Evolutionary conservation across 2,888 invertebrate genomes (phyloP), one percentile per base, ranked within the genome.

Genomic region (Geotrupes spiniger): DNA sequence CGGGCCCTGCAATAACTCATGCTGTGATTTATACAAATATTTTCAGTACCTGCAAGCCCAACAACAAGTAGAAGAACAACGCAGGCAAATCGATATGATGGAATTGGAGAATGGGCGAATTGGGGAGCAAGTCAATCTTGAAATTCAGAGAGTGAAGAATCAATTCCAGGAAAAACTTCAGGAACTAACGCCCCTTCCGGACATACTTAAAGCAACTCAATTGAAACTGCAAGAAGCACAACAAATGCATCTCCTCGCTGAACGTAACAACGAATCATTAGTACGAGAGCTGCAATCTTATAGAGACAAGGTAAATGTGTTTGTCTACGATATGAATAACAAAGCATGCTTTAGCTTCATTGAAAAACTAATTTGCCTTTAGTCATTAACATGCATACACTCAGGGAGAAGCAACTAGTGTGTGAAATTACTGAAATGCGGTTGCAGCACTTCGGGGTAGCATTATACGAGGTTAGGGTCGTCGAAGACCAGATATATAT

Each of bases 81-180:
- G 78, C 0, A 75, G 84, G 1, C 84, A 85, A 61, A 78, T 86
- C 62, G 84, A 85, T 52, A 72, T 83, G 63, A 82, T 85, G 81
- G 84, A 86, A 60, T 78, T 84, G 78, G 85, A 86, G 59, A 84
- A 85, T 60, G 80, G 79, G 12, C 74, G 84, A 38, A 82, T 85
- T 62, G 82, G 82, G 56, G 85, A 86, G 60, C 85, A 86, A 64
- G 83, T 86, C 31, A 83, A 82, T 57, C 68, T 83, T 10, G 87
- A 86, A 69, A 84, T 86, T 49, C 83, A 84, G 58, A 73, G 80
- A 53, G 83, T 85, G 6, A 86, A 86, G 77, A 76, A 74, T 60
- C 80, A 85, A 66, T 86, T 86, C 71, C 85, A 85, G 76, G 85
- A 85, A 61, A 85, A 85, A 66, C 70, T 86, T 14, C 81, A 82